Conservation (phyloP, 2,888 invertebrate species). For the Onchidella celtica region DNA sequence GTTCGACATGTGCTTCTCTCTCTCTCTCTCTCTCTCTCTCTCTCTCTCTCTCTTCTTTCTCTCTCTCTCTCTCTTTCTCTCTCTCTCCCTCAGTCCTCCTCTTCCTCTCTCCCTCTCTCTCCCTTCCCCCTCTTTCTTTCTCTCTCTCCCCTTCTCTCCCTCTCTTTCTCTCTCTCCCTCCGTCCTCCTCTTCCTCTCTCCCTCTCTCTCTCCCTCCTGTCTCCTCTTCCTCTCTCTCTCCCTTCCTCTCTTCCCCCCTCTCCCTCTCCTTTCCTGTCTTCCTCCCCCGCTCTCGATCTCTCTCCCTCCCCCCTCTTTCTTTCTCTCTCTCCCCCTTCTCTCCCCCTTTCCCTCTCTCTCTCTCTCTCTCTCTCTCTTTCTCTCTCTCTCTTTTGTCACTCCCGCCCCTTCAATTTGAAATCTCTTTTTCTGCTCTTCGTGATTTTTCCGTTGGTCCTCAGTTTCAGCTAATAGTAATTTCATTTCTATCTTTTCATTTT, state of each 20-base stretch:
- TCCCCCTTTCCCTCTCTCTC: conserved; percentile 12
- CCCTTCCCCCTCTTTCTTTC: background rate
- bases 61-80: background rate
- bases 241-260: background rate
- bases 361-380: conserved; percentile 17
- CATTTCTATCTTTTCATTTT: background rate
- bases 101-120: background rate
- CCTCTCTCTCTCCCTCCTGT: background rate
- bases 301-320: background rate
- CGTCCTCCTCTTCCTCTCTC: background rate
- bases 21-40: background rate
- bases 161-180: no score
- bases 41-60: background rate
- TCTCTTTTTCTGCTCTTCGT: background rate
- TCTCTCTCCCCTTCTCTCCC: background rate
- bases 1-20: background rate
- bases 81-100: no score
- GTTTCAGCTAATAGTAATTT: background rate
- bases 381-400: conserved; percentile 11
- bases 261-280: background rate
- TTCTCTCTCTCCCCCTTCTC: background rate
- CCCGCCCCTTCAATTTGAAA: background rate
- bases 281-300: background rate
- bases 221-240: conserved; percentile 1
- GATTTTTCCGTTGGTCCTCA: background rate